phyloP scores from a whole-genome alignment of 2,888 invertebrate species.

The Amphipoea lucens region DNA sequence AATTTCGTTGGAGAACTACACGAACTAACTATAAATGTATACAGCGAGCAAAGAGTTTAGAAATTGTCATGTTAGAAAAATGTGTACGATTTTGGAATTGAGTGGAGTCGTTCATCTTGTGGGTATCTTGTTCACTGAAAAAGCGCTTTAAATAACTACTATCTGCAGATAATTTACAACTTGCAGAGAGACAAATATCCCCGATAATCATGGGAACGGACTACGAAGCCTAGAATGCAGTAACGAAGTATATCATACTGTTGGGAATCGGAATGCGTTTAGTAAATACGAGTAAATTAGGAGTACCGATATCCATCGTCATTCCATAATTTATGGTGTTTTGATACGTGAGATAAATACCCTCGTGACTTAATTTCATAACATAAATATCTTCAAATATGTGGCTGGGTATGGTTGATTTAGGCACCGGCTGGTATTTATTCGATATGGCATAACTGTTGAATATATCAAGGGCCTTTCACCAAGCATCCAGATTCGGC shows the following conservation, averaged over 20 bases:
- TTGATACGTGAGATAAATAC: slow-evolving; percentile 53
- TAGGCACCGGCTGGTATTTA: slow-evolving; percentile 53
- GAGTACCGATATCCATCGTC: slow-evolving; percentile 56
- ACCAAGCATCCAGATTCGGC: slow-evolving; percentile 40
- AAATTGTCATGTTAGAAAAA: slow-evolving; percentile 27
- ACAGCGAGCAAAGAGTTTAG: background rate
- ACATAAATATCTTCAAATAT: slow-evolving; percentile 59
- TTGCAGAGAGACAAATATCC: slow-evolving; percentile 45
- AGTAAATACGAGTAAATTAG: slow-evolving; percentile 58
- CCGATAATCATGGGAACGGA: slow-evolving; percentile 52
- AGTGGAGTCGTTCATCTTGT: slow-evolving; percentile 35
- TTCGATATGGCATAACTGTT: slow-evolving; percentile 37
- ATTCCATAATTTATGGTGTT: slow-evolving; percentile 57
- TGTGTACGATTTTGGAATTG: slow-evolving; percentile 23
- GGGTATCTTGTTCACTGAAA: slow-evolving; percentile 38
- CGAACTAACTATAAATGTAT: background rate
- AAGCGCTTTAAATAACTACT: slow-evolving; percentile 39
- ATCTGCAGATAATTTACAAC: slow-evolving; percentile 50
- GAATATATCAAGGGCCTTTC: slow-evolving; percentile 45
- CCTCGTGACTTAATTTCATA: slow-evolving; percentile 52
- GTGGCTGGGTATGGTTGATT: slow-evolving; percentile 40
- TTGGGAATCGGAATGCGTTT: slow-evolving; percentile 56
- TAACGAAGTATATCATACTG: slow-evolving; percentile 46
- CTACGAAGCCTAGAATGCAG: slow-evolving; percentile 32
- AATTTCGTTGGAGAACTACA: background rate